Percentiles rank a stretch among this genome's conserved stretches.
These are phyloP conservation scores for Xenus cinereus DNA, from an alignment of 2,113 vertebrate species.

Conservation along the genomic window DNA sequence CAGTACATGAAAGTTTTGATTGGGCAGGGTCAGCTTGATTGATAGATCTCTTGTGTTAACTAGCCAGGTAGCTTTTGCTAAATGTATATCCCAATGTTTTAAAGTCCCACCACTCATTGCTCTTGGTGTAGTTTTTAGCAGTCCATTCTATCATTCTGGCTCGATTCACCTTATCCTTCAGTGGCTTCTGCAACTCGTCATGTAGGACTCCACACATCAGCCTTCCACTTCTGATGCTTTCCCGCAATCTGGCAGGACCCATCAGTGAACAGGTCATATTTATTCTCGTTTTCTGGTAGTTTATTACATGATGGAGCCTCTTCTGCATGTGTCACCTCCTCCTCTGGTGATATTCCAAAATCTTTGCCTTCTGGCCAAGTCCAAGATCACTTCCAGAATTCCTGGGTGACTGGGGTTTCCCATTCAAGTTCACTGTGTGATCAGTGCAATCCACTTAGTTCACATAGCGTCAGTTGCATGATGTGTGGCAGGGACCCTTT, in stretches of 20 bases:
- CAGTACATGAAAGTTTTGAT: background rate
- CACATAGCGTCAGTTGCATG: background rate
- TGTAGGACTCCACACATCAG: background rate
- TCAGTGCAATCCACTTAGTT: background rate
- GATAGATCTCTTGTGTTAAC: background rate
- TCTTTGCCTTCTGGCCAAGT: background rate
- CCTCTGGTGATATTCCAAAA: background rate
- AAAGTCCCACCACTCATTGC: background rate
- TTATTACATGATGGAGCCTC: background rate
- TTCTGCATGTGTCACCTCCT: background rate
- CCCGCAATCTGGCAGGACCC: background rate
- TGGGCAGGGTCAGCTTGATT: background rate
- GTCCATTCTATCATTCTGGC: background rate
- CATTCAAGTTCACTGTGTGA: background rate
- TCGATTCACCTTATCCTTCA: background rate
- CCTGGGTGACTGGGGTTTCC: background rate
- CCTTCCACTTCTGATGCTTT: background rate
- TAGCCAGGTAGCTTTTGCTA: background rate
- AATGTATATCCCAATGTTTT: background rate
- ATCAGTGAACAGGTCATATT: background rate
- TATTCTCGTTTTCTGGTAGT: background rate
- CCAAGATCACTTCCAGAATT: background rate
- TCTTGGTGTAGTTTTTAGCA: background rate
- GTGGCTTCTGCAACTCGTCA: background rate
- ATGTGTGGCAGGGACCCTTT: background rate